Evolutionary conservation across 2,113 vertebrate species (phyloP).

Genomic region (Gopherus evgoodei): DNA sequence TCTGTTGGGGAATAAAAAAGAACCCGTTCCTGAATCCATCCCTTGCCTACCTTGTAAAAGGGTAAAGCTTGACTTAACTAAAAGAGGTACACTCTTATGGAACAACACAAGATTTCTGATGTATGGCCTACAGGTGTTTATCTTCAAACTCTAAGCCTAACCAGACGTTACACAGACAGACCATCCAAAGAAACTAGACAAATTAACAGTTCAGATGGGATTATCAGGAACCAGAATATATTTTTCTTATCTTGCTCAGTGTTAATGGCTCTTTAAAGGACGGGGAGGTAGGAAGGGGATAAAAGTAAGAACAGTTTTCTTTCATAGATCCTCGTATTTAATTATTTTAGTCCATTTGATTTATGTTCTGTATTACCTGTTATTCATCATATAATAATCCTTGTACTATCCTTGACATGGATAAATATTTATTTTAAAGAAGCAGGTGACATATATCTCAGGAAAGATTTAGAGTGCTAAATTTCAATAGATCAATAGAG

Average conservation of each 20-base stretch:
- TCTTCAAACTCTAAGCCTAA: not conserved
- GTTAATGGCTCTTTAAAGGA: not conserved
- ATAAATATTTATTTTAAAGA: not conserved
- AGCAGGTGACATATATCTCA: not conserved
- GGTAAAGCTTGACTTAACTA: not conserved
- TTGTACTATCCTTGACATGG: not conserved
- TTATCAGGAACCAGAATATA: not conserved
- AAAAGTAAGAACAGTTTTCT: not conserved
- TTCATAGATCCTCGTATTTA: not conserved
- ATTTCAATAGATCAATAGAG: not conserved
- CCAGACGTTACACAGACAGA: not conserved
- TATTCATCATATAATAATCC: not conserved
- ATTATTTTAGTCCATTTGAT: not conserved
- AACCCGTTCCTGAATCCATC: not conserved
- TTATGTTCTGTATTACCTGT: not conserved
- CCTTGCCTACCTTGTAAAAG: not conserved
- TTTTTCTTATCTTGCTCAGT: not conserved
- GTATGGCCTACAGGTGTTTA: accelerated
- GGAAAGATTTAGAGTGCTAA: conserved; percentile 2
- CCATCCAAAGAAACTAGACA: not conserved
- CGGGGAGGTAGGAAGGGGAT: accelerated
- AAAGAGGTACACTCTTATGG: not conserved
- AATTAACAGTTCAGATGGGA: not conserved
- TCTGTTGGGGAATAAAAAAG: not conserved
- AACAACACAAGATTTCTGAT: not conserved